Percentiles rank a stretch among this genome's conserved stretches.
These are phyloP conservation scores for Anisognathus igniventris DNA, from an alignment of 2,797 vertebrate genomes.

Conservation along the genomic window DNA sequence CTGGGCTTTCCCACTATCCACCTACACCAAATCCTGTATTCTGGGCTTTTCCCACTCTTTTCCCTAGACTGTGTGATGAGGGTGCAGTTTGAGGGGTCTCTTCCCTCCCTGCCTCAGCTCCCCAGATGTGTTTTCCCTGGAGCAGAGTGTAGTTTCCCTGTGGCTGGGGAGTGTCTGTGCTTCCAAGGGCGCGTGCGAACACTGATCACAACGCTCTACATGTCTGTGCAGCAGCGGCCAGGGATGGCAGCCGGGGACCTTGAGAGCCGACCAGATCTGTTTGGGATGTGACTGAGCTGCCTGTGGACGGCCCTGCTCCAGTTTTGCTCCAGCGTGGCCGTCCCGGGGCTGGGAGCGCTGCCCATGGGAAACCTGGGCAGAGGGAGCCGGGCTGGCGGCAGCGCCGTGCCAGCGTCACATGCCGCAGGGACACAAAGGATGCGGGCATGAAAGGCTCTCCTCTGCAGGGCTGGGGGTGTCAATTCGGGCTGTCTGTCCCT, in stretches of 20 bases:
- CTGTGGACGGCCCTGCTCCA: not conserved
- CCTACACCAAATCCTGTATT: fast-evolving
- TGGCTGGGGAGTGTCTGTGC: fast-evolving
- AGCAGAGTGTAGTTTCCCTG: not conserved
- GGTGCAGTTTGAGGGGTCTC: fast-evolving
- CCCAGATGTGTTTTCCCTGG: not conserved
- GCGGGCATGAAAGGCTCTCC: not conserved
- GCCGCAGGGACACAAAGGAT: not conserved
- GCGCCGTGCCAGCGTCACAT: conserved; percentile 14
- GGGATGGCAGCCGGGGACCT: not conserved
- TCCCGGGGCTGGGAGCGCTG: not conserved
- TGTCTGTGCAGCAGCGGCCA: not conserved
- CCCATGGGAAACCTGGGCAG: conserved; percentile 6
- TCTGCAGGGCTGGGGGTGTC: fast-evolving
- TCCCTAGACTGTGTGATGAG: fast-evolving
- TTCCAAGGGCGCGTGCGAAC: fast-evolving
- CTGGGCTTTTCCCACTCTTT: not conserved
- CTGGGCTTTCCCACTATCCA: fast-evolving
- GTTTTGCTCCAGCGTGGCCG: not conserved
- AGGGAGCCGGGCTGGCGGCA: not conserved
- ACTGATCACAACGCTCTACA: not conserved
- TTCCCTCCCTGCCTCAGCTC: not conserved
- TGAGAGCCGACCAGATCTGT: not conserved
- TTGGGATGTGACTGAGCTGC: not conserved
- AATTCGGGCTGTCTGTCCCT: not conserved